Conservation (phyloP, 2,113 vertebrate genomes). For the Ceyx margarethae region DNA sequence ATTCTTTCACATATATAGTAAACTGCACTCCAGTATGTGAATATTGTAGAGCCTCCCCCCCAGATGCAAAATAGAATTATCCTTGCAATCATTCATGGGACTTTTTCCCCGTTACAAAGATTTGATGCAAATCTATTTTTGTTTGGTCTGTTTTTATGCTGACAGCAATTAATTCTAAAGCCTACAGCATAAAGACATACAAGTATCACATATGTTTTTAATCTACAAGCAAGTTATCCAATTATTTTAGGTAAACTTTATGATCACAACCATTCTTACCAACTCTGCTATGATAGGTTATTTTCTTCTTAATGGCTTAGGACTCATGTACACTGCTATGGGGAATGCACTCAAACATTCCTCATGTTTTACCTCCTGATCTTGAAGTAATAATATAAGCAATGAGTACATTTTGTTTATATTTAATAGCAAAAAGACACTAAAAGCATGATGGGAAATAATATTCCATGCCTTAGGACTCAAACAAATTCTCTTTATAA, state of each 20-base stretch:
- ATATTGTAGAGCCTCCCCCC: neutral
- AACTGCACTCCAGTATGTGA: constrained; percentile 14
- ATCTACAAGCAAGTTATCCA: constrained; percentile 67
- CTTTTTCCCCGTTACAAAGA: neutral
- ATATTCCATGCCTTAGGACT: constrained; percentile 58
- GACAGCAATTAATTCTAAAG: constrained; percentile 69
- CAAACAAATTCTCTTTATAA: constrained; percentile 59
- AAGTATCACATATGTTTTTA: constrained; percentile 62
- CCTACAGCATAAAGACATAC: constrained; percentile 45
- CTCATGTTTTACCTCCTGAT: constrained; percentile 41
- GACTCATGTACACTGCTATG: constrained; percentile 7
- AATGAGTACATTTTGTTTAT: constrained; percentile 48
- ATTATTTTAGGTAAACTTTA: constrained; percentile 73
- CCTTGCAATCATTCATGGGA: constrained; percentile 19
- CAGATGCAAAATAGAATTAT: constrained; percentile 46
- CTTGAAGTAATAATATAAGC: constrained; percentile 56
- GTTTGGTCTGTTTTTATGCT: constrained; percentile 61
- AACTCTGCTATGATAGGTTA: constrained; percentile 44
- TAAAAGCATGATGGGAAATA: constrained; percentile 59
- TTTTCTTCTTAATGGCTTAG: constrained; percentile 57
- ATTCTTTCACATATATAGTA: constrained; percentile 62
- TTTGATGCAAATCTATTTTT: constrained; percentile 66
- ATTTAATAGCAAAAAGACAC: constrained; percentile 52
- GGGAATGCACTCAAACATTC: constrained; percentile 34
- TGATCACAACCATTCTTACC: constrained; percentile 67